Percentiles rank a stretch among this genome's conserved stretches.
Evolutionary conservation across 2,797 vertebrate genomes (phyloP).

Genomic region (Cheracebus regulus): DNA sequence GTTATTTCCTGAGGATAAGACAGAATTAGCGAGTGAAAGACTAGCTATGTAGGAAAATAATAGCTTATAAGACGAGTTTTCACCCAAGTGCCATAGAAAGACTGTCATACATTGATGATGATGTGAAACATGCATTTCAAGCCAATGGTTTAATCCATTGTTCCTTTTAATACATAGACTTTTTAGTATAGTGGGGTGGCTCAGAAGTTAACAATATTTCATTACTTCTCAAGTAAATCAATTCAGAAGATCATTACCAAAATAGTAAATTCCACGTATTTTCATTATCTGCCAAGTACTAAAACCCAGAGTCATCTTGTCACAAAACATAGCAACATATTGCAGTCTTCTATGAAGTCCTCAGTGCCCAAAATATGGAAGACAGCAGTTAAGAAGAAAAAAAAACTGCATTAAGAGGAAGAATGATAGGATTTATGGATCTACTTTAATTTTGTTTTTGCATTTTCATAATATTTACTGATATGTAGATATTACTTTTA

Average conservation of each 20-base stretch:
- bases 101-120: neutral
- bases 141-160: neutral
- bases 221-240: neutral
- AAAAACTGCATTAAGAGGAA: neutral
- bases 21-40: neutral
- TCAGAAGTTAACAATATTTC: neutral
- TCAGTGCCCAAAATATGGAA: neutral
- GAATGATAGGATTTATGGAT: neutral
- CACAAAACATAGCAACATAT: neutral
- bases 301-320: neutral
- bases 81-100: neutral
- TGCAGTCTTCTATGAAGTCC: neutral
- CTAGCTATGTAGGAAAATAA: neutral
- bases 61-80: neutral
- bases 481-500: neutral
- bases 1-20: neutral
- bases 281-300: neutral
- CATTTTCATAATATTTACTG: conserved; percentile 1
- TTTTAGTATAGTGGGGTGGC: neutral
- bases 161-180: neutral
- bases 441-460: neutral
- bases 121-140: neutral
- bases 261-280: neutral
- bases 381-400: neutral
- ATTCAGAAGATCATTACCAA: neutral